Percentiles rank a stretch among this genome's conserved stretches.
These are phyloP conservation scores for Phocoena sinus DNA, from an alignment of 2,113 vertebrate species.

Conservation along the genomic window DNA sequence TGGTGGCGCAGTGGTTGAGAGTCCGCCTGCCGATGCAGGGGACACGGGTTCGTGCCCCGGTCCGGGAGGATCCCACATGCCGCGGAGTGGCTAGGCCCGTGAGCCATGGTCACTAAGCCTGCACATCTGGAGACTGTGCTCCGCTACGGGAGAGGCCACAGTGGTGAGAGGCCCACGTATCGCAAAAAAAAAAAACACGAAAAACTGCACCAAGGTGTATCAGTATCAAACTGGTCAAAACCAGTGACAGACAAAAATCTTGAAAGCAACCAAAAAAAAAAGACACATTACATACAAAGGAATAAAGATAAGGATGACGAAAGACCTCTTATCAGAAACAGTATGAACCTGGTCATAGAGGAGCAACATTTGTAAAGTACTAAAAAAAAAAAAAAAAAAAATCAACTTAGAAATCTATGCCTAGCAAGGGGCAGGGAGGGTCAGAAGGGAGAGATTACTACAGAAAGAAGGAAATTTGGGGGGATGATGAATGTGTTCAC, in stretches of 20 bases:
- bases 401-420: not conserved
- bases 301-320: not conserved
- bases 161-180: no score
- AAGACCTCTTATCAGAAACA: not conserved
- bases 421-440: not conserved
- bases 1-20: no score
- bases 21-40: no score
- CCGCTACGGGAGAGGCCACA: no score
- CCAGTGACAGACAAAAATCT: not conserved
- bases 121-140: no score
- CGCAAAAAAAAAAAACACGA: no score
- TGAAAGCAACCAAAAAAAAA: not conserved
- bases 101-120: no score
- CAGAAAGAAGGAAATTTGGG: not conserved
- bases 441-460: not conserved
- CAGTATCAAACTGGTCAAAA: not conserved
- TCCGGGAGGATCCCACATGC: no score
- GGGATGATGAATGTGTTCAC: not conserved
- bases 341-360: not conserved
- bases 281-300: not conserved
- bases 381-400: not conserved
- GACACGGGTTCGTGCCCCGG: no score
- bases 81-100: no score
- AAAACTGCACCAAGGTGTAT: not conserved
- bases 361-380: not conserved